phyloP scores from a whole-genome alignment of 2,113 vertebrate genomes.

The Chrysemys picta region DNA sequence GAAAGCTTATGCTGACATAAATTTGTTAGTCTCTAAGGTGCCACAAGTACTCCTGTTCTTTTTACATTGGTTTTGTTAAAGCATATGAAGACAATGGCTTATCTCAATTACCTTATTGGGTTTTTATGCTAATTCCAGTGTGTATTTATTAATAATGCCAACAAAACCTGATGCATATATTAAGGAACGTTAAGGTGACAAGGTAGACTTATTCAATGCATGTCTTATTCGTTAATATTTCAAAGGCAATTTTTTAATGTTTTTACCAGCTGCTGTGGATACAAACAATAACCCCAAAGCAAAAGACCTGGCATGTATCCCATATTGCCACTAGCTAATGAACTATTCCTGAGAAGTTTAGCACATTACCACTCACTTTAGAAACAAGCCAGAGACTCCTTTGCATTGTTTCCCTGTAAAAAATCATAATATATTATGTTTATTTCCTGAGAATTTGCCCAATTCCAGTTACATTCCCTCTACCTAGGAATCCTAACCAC shows the following conservation, averaged over 20 bases:
- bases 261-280: background rate
- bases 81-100: background rate
- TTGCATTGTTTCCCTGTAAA: background rate
- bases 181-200: background rate
- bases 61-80: background rate
- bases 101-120: background rate
- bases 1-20: too few species aligned
- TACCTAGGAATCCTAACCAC: background rate
- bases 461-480: background rate
- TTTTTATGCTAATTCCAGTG: background rate
- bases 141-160: background rate
- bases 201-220: background rate
- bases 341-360: background rate
- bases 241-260: background rate
- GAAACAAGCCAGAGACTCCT: background rate
- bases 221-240: background rate
- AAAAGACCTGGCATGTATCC: background rate
- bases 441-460: background rate
- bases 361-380: background rate
- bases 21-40: too few species aligned
- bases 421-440: too few species aligned
- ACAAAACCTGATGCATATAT: background rate
- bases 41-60: too few species aligned
- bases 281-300: background rate
- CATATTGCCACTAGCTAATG: background rate